phyloP scores from a whole-genome alignment of 2,888 invertebrate genomes.

The Cosmia pyralina region DNA sequence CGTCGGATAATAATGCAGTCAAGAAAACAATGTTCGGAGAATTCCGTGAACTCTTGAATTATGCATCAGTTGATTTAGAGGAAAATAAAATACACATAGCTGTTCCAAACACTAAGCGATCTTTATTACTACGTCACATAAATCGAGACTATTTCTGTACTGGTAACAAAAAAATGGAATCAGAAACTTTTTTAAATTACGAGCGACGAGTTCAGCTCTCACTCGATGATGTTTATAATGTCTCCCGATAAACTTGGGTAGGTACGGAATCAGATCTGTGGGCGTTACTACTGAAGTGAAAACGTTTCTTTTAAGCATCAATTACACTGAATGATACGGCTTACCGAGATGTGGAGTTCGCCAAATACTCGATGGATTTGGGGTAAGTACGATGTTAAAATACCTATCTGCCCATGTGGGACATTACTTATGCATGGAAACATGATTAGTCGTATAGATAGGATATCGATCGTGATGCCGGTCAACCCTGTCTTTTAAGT shows the following conservation, averaged over 20 bases:
- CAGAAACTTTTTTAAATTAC: constrained; percentile 66
- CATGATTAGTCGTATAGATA: constrained; percentile 32
- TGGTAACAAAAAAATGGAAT: constrained; percentile 55
- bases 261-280: constrained; percentile 41
- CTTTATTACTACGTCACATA: constrained; percentile 55
- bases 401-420: constrained; percentile 18
- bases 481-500: constrained; percentile 2
- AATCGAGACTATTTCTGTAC: constrained; percentile 73
- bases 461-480: constrained; percentile 34
- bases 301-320: constrained; percentile 47
- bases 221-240: constrained; percentile 59
- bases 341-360: constrained; percentile 9
- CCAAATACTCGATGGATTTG: constrained; percentile 36
- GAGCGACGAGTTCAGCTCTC: constrained; percentile 63
- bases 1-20: not conserved
- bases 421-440: constrained; percentile 48
- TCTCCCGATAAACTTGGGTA: constrained; percentile 36
- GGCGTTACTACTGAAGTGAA: constrained; percentile 21
- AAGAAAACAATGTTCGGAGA: constrained; percentile 21
- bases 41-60: not conserved
- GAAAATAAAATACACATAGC: constrained; percentile 15
- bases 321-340: constrained; percentile 24
- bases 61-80: constrained; percentile 1
- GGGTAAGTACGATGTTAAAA: constrained; percentile 39
- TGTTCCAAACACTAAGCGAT: not conserved